Percentiles rank a stretch among this genome's conserved stretches.
Evolutionary conservation across 2,797 vertebrate species (phyloP).

Genomic region (Choloepus didactylus): DNA sequence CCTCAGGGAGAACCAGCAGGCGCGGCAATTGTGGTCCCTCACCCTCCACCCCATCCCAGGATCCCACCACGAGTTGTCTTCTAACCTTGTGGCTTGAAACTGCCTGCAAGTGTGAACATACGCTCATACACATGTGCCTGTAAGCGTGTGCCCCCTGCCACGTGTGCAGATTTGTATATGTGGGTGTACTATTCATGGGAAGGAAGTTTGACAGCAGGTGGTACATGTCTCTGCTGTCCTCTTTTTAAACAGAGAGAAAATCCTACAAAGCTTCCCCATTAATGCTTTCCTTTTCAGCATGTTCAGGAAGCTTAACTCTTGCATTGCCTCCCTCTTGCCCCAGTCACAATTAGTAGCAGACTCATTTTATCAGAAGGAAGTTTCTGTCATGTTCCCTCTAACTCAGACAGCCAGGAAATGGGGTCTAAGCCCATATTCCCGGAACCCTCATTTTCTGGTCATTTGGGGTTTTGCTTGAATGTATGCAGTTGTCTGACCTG

Average conservation of each 20-base stretch:
- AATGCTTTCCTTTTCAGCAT: not conserved
- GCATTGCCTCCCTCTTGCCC: not conserved
- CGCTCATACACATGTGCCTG: not conserved
- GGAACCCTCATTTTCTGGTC: not conserved
- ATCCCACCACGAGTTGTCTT: not conserved
- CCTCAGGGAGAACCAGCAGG: not conserved
- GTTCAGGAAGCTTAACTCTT: conserved; percentile 21
- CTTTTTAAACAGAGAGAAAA: not conserved
- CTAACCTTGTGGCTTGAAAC: not conserved
- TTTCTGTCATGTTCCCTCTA: not conserved
- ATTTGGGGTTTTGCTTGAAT: not conserved
- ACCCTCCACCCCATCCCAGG: not conserved
- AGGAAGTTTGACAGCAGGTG: not conserved
- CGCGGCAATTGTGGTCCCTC: not conserved
- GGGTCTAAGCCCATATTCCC: not conserved
- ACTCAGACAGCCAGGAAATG: not conserved
- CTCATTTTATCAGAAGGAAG: not conserved
- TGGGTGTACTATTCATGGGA: not conserved
- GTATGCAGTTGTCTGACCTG: not conserved
- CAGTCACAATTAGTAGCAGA: not conserved
- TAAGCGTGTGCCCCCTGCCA: not conserved
- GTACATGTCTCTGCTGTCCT: not conserved
- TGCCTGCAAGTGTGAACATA: not conserved
- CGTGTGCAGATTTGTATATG: not conserved
- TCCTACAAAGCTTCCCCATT: not conserved